Conservation (phyloP, 1,140 invertebrate species). For the Agrilus planipennis region DNA sequence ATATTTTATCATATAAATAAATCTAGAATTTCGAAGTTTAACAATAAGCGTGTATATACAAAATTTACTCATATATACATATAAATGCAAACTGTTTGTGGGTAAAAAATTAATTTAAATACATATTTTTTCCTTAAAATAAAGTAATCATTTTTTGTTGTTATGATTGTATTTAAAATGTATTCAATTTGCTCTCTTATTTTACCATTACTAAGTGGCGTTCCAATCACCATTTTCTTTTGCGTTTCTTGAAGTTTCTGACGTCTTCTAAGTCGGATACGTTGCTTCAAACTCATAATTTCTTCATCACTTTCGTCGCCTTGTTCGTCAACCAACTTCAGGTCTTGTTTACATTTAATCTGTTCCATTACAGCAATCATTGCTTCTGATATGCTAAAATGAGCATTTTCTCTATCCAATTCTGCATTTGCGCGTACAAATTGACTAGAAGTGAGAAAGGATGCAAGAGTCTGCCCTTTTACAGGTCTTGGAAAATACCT, state of each 20-base stretch:
- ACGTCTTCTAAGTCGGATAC: conserved; percentile 45
- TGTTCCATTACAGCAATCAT: conserved; percentile 74
- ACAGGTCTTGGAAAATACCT: conserved; percentile 48
- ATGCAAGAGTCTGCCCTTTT: conserved; percentile 61
- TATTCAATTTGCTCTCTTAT: too few relatives aligned
- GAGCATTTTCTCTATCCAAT: conserved; percentile 75
- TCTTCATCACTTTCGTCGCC: conserved; percentile 56
- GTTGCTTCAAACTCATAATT: conserved; percentile 51
- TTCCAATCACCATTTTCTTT: conserved; percentile 22
- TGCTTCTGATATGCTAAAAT: conserved; percentile 76
- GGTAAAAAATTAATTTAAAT: too few relatives aligned
- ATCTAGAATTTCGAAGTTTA: too few relatives aligned
- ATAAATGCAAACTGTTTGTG: too few relatives aligned
- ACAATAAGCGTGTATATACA: too few relatives aligned
- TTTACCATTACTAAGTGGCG: too few relatives aligned
- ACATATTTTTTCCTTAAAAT: too few relatives aligned
- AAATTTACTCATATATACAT: too few relatives aligned
- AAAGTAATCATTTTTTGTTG: too few relatives aligned
- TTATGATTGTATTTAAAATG: too few relatives aligned
- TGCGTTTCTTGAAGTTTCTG: conserved; percentile 41
- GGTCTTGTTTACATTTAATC: conserved; percentile 37
- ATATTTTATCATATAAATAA: too few relatives aligned
- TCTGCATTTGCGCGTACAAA: conserved; percentile 61
- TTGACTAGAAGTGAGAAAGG: conserved; percentile 61
- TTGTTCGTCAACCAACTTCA: conserved; percentile 36